phyloP scores from a whole-genome alignment of 2,113 vertebrate genomes.

The Neopipo cinnamomea region DNA sequence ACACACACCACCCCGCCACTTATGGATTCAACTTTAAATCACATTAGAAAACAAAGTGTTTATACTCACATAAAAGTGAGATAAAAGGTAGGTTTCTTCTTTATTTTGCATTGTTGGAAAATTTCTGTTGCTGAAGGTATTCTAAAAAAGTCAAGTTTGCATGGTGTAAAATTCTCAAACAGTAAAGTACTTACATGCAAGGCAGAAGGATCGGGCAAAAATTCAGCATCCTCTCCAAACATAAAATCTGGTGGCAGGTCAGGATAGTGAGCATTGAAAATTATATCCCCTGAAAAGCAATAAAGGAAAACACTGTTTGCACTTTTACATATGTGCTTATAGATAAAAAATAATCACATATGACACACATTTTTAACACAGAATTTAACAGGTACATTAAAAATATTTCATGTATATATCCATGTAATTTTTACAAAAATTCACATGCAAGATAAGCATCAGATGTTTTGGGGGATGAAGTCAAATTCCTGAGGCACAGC shows the following conservation, averaged over 20 bases:
- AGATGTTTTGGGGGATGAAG: constrained; percentile 45
- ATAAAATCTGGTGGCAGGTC: constrained; percentile 97
- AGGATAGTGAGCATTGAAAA: constrained; percentile 95
- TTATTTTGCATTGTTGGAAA: constrained; percentile 1
- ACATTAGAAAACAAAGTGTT: not conserved
- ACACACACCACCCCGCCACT: not conserved
- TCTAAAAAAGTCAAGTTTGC: not conserved
- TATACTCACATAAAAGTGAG: not conserved
- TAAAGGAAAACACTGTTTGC: not conserved
- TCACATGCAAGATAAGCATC: constrained; percentile 34
- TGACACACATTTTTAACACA: not conserved
- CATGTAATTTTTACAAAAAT: not conserved
- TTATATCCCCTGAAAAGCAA: constrained; percentile 90
- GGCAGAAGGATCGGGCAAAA: constrained; percentile 91
- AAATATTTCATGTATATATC: not conserved
- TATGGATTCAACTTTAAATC: not conserved
- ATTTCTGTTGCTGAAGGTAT: not conserved
- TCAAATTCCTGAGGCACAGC: not conserved
- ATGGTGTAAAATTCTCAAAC: not conserved
- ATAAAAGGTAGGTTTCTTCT: not conserved
- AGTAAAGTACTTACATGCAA: constrained; percentile 83
- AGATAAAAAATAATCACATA: not conserved
- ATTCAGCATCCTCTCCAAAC: constrained; percentile 97
- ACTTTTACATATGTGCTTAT: not conserved
- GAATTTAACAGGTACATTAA: not conserved